A percentile compares a stretch with the other conserved stretches of the same genome.
These are phyloP conservation scores for Lordiphosa stackelbergi DNA, from an alignment of 1,140 invertebrate species.

Conservation along the genomic window DNA sequence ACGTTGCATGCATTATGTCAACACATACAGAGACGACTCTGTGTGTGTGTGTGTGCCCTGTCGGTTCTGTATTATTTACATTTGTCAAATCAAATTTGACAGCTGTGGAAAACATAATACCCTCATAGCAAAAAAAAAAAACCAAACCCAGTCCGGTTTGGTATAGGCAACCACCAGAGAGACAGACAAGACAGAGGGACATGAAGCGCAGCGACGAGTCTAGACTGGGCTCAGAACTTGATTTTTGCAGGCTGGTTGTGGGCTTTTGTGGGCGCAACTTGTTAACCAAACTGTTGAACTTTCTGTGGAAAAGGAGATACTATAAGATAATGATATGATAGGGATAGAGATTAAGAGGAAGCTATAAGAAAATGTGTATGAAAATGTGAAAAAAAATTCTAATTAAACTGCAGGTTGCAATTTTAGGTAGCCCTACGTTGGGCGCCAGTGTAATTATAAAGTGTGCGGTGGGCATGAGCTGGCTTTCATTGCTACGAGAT, in stretches of 20 bases:
- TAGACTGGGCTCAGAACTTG: no score
- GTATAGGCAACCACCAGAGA: no score
- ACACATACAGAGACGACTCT: not conserved
- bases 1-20: slow-evolving; percentile 33
- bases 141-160: slow-evolving; percentile 8
- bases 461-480: no score
- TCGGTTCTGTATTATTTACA: slow-evolving; percentile 61
- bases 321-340: not conserved
- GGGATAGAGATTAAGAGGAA: not conserved
- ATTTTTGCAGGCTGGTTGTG: no score
- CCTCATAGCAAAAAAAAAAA: slow-evolving; percentile 10
- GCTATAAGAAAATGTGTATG: not conserved
- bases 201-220: no score
- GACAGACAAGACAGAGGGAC: not conserved
- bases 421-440: slow-evolving; percentile 5
- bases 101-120: slow-evolving; percentile 72
- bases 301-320: not conserved
- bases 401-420: not conserved
- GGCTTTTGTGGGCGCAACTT: slow-evolving; percentile 11
- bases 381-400: not conserved
- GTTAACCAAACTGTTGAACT: slow-evolving; percentile 6
- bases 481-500: no score
- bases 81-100: slow-evolving; percentile 75
- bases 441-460: slow-evolving; percentile 6
- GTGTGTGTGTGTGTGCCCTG: not conserved